These are phyloP conservation scores for Terebella lapidaria DNA, from an alignment of 2,888 invertebrate species.

Conservation along the genomic window DNA sequence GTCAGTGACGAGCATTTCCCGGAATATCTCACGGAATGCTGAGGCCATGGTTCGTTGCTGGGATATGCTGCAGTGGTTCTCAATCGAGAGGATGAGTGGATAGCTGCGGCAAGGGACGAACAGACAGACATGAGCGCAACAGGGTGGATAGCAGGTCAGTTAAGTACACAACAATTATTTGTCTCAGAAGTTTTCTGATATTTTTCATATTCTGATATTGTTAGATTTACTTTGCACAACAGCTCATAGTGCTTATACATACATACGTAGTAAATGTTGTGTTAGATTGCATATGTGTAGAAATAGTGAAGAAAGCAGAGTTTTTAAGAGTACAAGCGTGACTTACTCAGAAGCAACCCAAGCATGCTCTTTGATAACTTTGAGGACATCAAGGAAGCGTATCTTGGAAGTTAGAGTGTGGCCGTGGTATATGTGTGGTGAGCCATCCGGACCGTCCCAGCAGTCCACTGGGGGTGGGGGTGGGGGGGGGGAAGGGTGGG, in stretches of 20 bases:
- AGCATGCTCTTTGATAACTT: constrained; percentile 64
- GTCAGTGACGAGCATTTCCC: constrained; percentile 72
- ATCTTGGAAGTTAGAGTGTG: constrained; percentile 93
- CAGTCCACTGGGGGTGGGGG: constrained; percentile 68
- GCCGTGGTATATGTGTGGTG: constrained; percentile 91
- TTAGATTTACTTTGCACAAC: no score
- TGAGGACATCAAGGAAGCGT: constrained; percentile 84
- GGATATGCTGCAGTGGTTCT: constrained; percentile 50
- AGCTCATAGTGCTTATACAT: no score
- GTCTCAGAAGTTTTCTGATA: background rate
- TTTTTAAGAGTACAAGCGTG: no score
- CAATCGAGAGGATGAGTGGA: constrained; percentile 51
- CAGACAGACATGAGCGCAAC: no score
- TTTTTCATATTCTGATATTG: no score
- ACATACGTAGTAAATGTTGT: no score
- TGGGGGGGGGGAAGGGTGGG: no score
- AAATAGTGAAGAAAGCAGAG: no score
- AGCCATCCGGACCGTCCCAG: constrained; percentile 86
- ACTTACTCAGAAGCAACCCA: constrained; percentile 70
- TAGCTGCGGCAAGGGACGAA: constrained; percentile 43
- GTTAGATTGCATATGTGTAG: no score
- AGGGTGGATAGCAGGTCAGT: background rate
- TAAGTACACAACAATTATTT: background rate
- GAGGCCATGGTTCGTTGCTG: constrained; percentile 52
- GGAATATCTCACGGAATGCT: constrained; percentile 47